Base-by-base conservation (phyloP, 2,888 invertebrate species). In the Dryococelus australis region DNA sequence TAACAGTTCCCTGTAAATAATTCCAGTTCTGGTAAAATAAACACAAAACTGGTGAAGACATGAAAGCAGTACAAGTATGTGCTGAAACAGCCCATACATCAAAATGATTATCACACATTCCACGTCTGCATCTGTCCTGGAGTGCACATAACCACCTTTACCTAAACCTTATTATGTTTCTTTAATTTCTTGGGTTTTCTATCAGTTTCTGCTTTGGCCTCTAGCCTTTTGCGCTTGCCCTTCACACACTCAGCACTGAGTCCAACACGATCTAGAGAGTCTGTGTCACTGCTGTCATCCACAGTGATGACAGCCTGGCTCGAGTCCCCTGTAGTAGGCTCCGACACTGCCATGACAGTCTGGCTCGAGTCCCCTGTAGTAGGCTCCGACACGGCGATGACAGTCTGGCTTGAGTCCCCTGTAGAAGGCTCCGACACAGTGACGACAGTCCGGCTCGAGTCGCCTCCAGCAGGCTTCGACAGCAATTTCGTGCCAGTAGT, bases 71-170 rank as follows among this genome's bases (percentile, higher is more conserved):
- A 65, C 24, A 16, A 16, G 65, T 65, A 65, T 86, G 0, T 24
- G 10, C 16, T 16, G 16, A 47, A 47, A 10, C 47, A 47, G 47
- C 16, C 47, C 35, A 35, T 35, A 4, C 4, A 35, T 35, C 35
- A 35, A 35, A 35, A 35, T 35, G 35, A 35, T 10, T n/a, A 8
- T 3, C 27, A 47, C 10, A 80, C 20, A 24, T 83, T 84, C 53
- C 65, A 86, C 20, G 10, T 86, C 86, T 84, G 53, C 86, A 84
- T n/a, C 65, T 65, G 65, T n/a, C 65, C 65, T 12, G 10, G n/a
- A 65, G 65, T 65, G 65, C 65, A 65, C 8, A n/a, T 65, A 65
- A 65, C 65, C n/a, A 24, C 65, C n/a, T 65, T 20, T 9, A 3
- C 65, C 16, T 65, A 10, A 24, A 24, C n/a, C 20, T 65, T 65